Conservation (phyloP, 2,113 vertebrate species). For the Chamaea fasciata region DNA sequence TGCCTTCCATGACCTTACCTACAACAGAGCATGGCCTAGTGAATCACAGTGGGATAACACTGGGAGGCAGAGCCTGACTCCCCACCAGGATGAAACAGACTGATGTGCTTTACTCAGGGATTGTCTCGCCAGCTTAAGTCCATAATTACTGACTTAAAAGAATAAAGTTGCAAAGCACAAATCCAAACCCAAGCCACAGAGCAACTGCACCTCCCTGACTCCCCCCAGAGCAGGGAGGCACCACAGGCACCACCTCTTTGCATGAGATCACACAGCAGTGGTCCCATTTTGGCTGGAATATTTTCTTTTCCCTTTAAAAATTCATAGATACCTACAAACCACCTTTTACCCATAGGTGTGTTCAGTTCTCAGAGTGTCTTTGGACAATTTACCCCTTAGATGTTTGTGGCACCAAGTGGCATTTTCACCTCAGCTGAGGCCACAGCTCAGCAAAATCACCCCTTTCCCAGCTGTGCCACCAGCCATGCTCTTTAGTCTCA, state of each 20-base stretch:
- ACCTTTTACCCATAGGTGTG: neutral
- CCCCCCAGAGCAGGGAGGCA: neutral
- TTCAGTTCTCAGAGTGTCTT: neutral
- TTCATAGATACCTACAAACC: neutral
- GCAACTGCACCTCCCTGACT: neutral
- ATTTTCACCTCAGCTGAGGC: neutral
- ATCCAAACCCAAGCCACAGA: neutral
- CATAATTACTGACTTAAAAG: neutral
- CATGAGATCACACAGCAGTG: neutral
- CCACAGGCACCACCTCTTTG: neutral
- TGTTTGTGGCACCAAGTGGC: neutral
- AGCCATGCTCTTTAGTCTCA: rapidly evolving
- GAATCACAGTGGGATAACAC: neutral
- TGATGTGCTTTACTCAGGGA: neutral
- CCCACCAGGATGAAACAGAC: neutral
- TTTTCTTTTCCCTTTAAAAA: neutral
- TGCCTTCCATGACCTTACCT: neutral
- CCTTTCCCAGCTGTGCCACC: neutral
- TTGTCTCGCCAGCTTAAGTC: neutral
- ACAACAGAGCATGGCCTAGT: neutral
- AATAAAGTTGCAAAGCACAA: neutral
- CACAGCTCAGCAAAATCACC: neutral
- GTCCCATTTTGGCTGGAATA: neutral
- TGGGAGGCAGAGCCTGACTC: neutral
- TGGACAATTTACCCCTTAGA: neutral